Percentiles rank a stretch among this genome's conserved stretches.
These are phyloP conservation scores for Molossus molossus DNA, from an alignment of 2,797 vertebrate species.

Conservation along the genomic window DNA sequence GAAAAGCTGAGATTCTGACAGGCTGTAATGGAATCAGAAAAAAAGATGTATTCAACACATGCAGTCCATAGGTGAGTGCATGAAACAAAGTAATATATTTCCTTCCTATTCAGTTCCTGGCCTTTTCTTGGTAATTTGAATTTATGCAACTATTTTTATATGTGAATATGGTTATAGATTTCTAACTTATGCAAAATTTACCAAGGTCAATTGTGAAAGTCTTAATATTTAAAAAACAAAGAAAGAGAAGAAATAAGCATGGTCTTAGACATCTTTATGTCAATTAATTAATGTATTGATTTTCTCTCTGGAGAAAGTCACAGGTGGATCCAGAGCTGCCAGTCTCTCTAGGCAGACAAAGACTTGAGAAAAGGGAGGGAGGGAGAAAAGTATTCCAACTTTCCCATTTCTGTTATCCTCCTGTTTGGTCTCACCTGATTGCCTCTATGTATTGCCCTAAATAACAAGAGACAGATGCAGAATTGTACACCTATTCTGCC, in stretches of 20 bases:
- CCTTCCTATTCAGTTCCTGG: background rate
- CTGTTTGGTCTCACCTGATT: background rate
- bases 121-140: constrained; percentile 56
- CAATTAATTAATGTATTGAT: background rate
- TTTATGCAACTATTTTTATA: constrained; percentile 5
- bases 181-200: constrained; percentile 28
- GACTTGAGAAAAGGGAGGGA: background rate
- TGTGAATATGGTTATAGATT: background rate
- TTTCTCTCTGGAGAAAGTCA: background rate
- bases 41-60: background rate
- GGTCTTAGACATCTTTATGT: background rate
- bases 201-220: constrained; percentile 2
- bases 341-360: constrained; percentile 31
- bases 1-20: background rate
- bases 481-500: background rate
- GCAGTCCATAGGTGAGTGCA: background rate
- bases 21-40: background rate
- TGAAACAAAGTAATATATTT: background rate
- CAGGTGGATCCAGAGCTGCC: background rate
- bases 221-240: background rate
- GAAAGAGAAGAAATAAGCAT: background rate
- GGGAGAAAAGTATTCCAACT: background rate
- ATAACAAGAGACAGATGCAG: background rate
- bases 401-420: no score
- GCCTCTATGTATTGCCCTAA: background rate